Conservation (phyloP, 2,797 vertebrate species). For the Serranus cabrilla region DNA sequence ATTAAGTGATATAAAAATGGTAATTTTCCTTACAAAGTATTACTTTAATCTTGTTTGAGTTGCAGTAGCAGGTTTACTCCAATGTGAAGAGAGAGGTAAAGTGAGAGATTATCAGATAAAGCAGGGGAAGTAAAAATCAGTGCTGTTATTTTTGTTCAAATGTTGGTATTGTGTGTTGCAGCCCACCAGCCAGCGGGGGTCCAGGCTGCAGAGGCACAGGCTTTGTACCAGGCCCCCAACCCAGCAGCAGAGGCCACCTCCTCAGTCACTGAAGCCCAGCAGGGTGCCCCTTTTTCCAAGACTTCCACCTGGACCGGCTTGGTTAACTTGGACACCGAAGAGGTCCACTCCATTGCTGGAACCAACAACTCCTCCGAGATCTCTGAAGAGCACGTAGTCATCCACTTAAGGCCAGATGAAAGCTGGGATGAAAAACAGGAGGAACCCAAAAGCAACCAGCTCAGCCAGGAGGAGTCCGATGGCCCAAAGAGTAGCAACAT, state of each 20-base stretch:
- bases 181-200: constrained; percentile 68
- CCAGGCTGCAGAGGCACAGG: constrained; percentile 66
- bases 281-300: constrained; percentile 46
- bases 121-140: constrained; percentile 34
- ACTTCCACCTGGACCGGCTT: constrained; percentile 78
- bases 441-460: background rate
- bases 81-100: constrained; percentile 3
- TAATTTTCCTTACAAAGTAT: too few species aligned
- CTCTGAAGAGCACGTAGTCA: constrained; percentile 84
- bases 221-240: constrained; percentile 53
- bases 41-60: constrained; percentile 4
- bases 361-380: constrained; percentile 81
- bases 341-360: constrained; percentile 63
- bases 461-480: constrained; percentile 44
- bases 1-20: too few species aligned
- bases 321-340: constrained; percentile 73
- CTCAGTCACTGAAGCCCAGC: constrained; percentile 56
- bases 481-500: constrained; percentile 37
- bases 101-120: constrained; percentile 30
- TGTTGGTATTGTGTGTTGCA: constrained; percentile 72
- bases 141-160: constrained; percentile 23
- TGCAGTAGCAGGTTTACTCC: background rate
- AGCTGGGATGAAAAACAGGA: constrained; percentile 56
- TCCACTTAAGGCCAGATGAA: constrained; percentile 74
- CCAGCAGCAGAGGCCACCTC: constrained; percentile 45